Base-by-base conservation (phyloP, 2,797 vertebrate species). In the Triplophysa yarkandensis region DNA sequence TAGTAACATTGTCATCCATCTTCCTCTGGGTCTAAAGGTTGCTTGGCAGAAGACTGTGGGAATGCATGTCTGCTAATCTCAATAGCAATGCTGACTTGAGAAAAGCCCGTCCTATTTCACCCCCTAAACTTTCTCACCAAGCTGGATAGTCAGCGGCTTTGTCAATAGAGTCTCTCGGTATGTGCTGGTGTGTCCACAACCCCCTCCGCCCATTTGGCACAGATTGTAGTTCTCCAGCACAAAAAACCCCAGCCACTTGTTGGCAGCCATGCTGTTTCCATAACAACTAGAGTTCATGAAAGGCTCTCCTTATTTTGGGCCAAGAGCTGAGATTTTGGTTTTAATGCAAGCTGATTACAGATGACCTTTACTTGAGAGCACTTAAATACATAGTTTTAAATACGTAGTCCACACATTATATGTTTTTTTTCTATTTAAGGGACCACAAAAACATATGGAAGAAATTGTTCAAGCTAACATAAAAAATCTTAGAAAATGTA, bases 1-100 rank as follows among this genome's bases (percentile, higher is more conserved):
- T 91, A 95, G 95, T 96, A 93, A 88, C 88, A 77, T 86, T 92
- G 86, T 88, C 81, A 46, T 54, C 48, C 46, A 17, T 73, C 61
- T 71, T 54, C 71, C 73, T 73, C 52, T 81, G 58, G 72, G 77
- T 82, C 70, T 54, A n/a, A 41, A 80, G 77, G 73, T 68, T 81
- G 86, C 86, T 87, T 89, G 86, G 83, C 83, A 80, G 70, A 84
- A 78, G 55, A 75, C 62, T 67, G 78, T 71, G 62, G 65, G 74
- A 77, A 71, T 79, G 68, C 71, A 74, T 76, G 57, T 70, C 46
- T 66, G 74, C 68, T 72, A 58, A 62, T 39, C 58, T 71, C 57
- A 46, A 68, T 81, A 67, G 50, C 68, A 21, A 41, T 6, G 21
- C 68, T 65, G 74, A 72, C 68, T 77, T 79, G 72, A 76, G 73